phyloP scores from a whole-genome alignment of 2,888 invertebrate species.

The Drosophila flavopinicola region DNA sequence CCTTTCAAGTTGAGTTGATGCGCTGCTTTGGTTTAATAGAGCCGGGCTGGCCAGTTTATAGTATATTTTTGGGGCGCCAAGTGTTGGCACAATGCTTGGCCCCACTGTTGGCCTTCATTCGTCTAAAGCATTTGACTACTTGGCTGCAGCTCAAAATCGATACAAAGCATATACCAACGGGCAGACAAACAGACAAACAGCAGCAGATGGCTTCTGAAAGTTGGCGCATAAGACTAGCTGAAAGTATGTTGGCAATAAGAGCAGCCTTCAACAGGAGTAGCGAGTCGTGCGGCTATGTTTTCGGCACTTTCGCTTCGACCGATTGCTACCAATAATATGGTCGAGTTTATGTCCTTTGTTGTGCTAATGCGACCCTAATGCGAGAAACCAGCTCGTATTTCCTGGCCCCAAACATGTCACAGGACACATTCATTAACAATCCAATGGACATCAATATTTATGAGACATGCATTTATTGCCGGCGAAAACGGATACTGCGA shows the following conservation, averaged over 20 bases:
- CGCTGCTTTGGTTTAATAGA: conserved; percentile 10
- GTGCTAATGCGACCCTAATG: conserved; percentile 11
- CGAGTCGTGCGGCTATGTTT: too few relatives aligned
- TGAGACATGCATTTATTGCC: conserved; percentile 46
- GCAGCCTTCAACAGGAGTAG: conserved; percentile 1
- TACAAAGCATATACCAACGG: conserved; percentile 19
- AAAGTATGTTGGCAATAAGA: conserved; percentile 6
- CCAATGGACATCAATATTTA: conserved; percentile 55
- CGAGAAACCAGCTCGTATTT: conserved; percentile 4
- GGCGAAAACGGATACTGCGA: conserved; percentile 19
- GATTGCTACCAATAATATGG: conserved; percentile 9
- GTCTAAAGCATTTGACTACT: conserved; percentile 25
- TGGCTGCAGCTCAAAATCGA: conserved; percentile 56
- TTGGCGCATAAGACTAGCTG: neutral
- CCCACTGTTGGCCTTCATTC: conserved; percentile 21
- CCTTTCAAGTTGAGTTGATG: conserved; percentile 13
- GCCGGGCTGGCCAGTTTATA: conserved; percentile 8
- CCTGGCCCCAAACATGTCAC: neutral
- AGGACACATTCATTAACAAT: conserved; percentile 45
- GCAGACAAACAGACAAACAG: conserved; percentile 9
- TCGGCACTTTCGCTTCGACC: neutral
- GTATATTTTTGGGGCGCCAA: conserved; percentile 17
- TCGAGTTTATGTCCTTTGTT: conserved; percentile 5
- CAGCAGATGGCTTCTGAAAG: conserved; percentile 10
- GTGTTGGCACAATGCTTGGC: conserved; percentile 11